Base-by-base conservation (phyloP, 2,888 invertebrate species). In the Tenodera sinensis region DNA sequence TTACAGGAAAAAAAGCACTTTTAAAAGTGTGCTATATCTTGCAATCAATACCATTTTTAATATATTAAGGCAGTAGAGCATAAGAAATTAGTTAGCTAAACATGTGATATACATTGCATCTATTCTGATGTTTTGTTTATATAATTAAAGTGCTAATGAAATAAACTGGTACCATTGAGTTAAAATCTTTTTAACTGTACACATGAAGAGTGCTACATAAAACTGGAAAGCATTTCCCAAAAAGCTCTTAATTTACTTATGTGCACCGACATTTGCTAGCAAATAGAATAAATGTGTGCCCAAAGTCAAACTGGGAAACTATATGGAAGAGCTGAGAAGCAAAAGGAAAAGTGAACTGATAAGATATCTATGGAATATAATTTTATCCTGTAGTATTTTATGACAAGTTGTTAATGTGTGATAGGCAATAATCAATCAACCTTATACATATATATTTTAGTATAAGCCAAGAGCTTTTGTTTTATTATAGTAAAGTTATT, bases 241-340 rank as follows among this genome's bases (percentile, higher is more conserved):
- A 4, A 20, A 71, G 4, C 25, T 71, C 20, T 71, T 71, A 25
- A 25, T 71, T 71, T 71, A 25, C 54, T 71, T 71, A 71, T 71
- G 54, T 71, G 87, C 82, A 34, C 82, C 87, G 30, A 34, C 83
- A 87, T 87, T 82, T 82, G 87, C 87, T 83, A 83, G 87, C 82
- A 83, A 34, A 82, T 87, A 87, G n/a, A 27, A 34, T 87, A 42
- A 30, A 87, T 25, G n/a, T 25, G 25, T 83, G 82, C 87, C 87
- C 54, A 71, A 54, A 20, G 54, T 71, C 54, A 20, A 71, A 71
- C 15, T 25, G 15, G 54, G 54, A 25, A 71, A 71, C 15, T 20
- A 20, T 20, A 71, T 20, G 54, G 54, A 71, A 71, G 54, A 71
- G 54, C 54, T 71, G 54, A 71, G 54, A 71, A 25, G 54, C 20